Evolutionary conservation across 2,797 vertebrate species (phyloP), one percentile per base, ranked within the genome.

Genomic region (Novumbra hubbsi): DNA sequence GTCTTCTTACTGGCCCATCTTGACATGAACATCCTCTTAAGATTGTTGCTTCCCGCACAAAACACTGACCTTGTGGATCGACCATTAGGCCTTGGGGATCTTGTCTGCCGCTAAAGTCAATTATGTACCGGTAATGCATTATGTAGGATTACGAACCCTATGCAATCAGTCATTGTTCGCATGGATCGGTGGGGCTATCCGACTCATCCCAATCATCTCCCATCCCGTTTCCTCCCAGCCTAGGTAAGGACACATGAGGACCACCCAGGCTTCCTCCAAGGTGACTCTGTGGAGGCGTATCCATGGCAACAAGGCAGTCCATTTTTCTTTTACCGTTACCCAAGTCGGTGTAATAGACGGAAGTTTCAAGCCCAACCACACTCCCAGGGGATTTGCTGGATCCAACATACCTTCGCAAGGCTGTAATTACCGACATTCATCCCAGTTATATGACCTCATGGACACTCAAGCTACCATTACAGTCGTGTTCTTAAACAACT

Each of bases 81-180:
- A 87, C 76, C 60, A 41, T 78, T 82, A 74, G 84, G 79, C 83
- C 76, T 82, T 79, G 70, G 78, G 78, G 80, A 84, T 84, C 85
- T 81, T 86, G 80, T 87, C 78, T 82, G 80, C 83, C 84, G 75
- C 84, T 87, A 81, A 90, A 92, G 90, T 90, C 85, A 89, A 94
- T 93, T 92, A 92, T 86, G 83, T 85, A 74, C 73, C 73, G 11
- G 81, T 90, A 89, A 92, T 93, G 88, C 88, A 91, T 91, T 91
- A 88, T 75, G 77, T 87, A 87, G 77, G 86, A 81, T 78, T 82
- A 80, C 78, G 73, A 85, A 76, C 80, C 85, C 84, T 52, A 64
- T 82, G 84, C 86, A 81, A 92, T 92, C 88, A 80, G 84, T 92
- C 88, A 90, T 89, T 93, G 90, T 92, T 90, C 87, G 80, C 81